Base-by-base conservation (phyloP, 2,113 vertebrate genomes). In the Gobius niger region DNA sequence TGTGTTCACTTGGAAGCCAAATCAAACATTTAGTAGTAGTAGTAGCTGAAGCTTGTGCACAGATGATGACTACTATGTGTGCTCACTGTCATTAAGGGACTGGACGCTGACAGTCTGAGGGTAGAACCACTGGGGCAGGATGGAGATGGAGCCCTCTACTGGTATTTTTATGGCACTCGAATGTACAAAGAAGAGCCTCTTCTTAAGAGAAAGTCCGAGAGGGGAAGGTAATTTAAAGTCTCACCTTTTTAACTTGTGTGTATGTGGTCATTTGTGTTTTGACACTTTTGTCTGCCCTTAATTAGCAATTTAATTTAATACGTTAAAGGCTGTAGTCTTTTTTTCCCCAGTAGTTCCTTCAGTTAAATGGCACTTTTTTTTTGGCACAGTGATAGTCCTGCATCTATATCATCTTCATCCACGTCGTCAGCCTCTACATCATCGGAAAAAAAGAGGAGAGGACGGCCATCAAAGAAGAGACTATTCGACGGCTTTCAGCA, bases 151-250 rank as follows among this genome's bases (percentile, higher is more conserved):
- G 96, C 96, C 82, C 94, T 97, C 89, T 99, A 99, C 77, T 99
- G 98, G 98, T 99, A 99, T 89, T 99, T 99, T 83, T 99, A 99
- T 0, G 98, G 98, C 72, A 98, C 97, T 0, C 91, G 98, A 34
- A 95, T 99, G 93, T 99, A 99, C 90, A 99, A 98, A 88, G 98
- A 99, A 77, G 95, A 96, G 46, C 94, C 95, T 0, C 76, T 92
- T 0, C 76, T 92, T n/a, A 78, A 66, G 84, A 91, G 80, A 9
- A 93, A 86, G 74, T 51, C 89, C 47, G 92, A 89, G 0, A 91
- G 87, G 68, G 89, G 88, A 89, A 92, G 96, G 97, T 98, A 92
- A 67, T 56, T 24, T 19, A 10, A 47, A 16, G 7, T 14, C 52
- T 63, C 49, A 52, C 47, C 44, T 10, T 65, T 16, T 72, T 53